Base-by-base conservation (phyloP, 2,113 vertebrate genomes). In the Ophiodon elongatus region DNA sequence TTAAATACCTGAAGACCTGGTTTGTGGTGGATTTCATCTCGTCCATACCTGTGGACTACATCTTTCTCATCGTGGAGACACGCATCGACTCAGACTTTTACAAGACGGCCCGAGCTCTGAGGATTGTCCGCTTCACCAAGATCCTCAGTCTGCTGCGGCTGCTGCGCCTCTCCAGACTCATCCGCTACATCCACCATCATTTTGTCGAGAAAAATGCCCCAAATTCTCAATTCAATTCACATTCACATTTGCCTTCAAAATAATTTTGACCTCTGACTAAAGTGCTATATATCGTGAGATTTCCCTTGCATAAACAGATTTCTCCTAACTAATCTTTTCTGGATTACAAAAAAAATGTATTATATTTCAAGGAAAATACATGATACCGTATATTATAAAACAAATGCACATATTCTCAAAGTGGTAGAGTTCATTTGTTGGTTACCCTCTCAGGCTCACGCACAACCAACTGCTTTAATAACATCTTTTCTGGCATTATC, bases 41-140 rank as follows among this genome's bases (percentile, higher is more conserved):
- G 77, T 99, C 98, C 92, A 99, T 99, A 87, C 98, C 98, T 0
- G 98, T 99, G 90, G 98, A 99, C 96, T 99, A 99, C 89, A 99
- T 99, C 93, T 99, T 99, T 94, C 96, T 99, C 87, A 99, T 99
- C 0, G 98, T 99, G 80, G 98, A 99, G 93, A 99, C 98, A 0
- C 97, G 98, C 83, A 99, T 99, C 0, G 97, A 99, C 92, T 99
- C 98, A 0, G 98, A 99, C 93, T 98, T 99, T 88, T 99, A 99
- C 91, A 99, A 99, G 95, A 99, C 98, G 0, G 98, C 98, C 5
- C 95, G 98, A 47, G 98, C 98, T 0, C 94, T 99, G 92, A 96
- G 98, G 87, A 99, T 99, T 0, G 98, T 99, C 72, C 98, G 98
- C 75, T 99, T 99, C 93, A 99, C 98, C 19, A 99, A 99, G 94